phyloP scores from a whole-genome alignment of 2,797 vertebrate genomes.

The Lycodopsis pacificus region DNA sequence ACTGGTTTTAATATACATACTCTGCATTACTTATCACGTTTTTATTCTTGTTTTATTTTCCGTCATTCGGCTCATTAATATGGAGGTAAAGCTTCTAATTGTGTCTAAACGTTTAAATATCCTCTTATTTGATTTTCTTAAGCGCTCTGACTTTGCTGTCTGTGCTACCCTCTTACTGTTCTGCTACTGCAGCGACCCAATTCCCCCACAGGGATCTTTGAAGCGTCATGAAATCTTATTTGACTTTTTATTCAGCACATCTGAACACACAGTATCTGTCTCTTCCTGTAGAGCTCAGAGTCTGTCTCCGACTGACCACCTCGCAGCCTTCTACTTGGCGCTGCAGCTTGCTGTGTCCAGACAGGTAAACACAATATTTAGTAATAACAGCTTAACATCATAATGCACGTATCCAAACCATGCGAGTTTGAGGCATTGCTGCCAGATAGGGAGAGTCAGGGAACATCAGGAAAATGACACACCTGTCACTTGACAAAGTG shows the following conservation, averaged over 20 bases:
- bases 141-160: neutral
- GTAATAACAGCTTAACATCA: neutral
- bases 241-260: slow-evolving; percentile 46
- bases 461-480: neutral
- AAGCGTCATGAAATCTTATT: slow-evolving; percentile 45
- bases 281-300: slow-evolving; percentile 90
- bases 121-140: neutral
- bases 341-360: slow-evolving; percentile 97
- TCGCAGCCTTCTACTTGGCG: slow-evolving; percentile 96
- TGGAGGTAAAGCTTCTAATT: neutral
- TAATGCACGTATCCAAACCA: neutral
- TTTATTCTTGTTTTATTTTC: neutral
- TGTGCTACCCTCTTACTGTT: slow-evolving; percentile 7
- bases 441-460: neutral
- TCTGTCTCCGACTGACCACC: slow-evolving; percentile 95
- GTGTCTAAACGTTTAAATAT: slow-evolving; percentile 23
- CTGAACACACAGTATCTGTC: slow-evolving; percentile 24
- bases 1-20: neutral
- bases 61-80: neutral
- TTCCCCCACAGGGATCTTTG: slow-evolving; percentile 41
- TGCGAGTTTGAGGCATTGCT: neutral
- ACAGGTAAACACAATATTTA: slow-evolving; percentile 87
- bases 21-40: neutral
- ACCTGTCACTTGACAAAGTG: slow-evolving; percentile 9
- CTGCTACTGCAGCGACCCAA: slow-evolving; percentile 5